Evolutionary conservation across 2,888 invertebrate genomes (phyloP).

Genomic region (Congeria kusceri): DNA sequence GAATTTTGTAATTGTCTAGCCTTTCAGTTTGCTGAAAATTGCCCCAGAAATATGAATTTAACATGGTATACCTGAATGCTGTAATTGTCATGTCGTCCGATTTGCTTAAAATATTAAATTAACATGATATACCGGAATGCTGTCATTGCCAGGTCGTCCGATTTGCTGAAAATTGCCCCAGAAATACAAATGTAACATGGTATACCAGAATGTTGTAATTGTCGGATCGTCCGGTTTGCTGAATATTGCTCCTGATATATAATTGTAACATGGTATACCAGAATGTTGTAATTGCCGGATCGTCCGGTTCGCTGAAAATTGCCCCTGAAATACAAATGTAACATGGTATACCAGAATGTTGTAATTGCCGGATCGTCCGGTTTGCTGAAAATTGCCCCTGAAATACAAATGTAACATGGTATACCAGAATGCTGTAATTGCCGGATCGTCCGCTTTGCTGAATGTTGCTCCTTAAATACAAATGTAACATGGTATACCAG

Average conservation of each 20-base stretch:
- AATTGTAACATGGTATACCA: constrained; percentile 51
- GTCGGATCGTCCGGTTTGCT: constrained; percentile 37
- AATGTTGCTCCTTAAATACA: constrained; percentile 36
- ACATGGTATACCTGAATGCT: too few species aligned
- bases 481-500: constrained; percentile 43
- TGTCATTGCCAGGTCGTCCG: constrained; percentile 37
- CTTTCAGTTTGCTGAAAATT: constrained; percentile 42
- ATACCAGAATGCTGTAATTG: constrained; percentile 7
- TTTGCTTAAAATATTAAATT: constrained; percentile 28
- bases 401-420: too few species aligned
- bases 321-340: constrained; percentile 51
- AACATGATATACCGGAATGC: constrained; percentile 53
- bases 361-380: not conserved
- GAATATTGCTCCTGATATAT: constrained; percentile 15
- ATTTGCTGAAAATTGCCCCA: constrained; percentile 55
- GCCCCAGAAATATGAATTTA: constrained; percentile 45
- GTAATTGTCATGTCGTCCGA: not conserved
- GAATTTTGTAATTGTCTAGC: constrained; percentile 48
- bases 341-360: too few species aligned
- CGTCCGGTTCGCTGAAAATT: constrained; percentile 42
- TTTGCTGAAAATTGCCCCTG: not conserved
- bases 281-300: constrained; percentile 50
- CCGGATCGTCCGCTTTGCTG: not conserved
- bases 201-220: constrained; percentile 9
- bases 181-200: constrained; percentile 32